Evolutionary conservation across 1,140 invertebrate species (phyloP), one percentile per base, ranked within the genome.

Genomic region (Zaprionus gabonicus): DNA sequence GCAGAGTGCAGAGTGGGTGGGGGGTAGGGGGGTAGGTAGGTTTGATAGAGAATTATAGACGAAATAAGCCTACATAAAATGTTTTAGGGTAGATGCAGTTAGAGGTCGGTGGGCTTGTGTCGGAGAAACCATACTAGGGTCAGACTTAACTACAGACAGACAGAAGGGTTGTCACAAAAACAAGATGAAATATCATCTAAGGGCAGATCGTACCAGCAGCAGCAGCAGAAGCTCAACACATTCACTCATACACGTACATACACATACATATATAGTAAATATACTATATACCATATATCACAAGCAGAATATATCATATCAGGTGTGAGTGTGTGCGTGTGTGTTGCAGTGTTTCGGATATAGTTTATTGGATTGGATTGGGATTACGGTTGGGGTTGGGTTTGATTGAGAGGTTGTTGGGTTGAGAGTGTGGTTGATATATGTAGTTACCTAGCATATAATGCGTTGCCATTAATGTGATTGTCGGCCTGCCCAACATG

Each of bases 401-500:
- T 58, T 58, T 15, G 57, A 1, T 6, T 31, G 17, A 15, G 38
- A n/a, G 38, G 28, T 9, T 36, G 5, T 31, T 28, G 55, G 55
- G 34, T 27, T 56, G 46, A 15, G 41, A 36, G 57, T 64, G 53
- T 67, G 65, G 41, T 76, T 76, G 57, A 63, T 36, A 74, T 65
- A 74, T 65, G 78, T 82, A 84, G 81, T 94, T 96, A 97, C 96
- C 96, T 96, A 97, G 94, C 93, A 96, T 94, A 94, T 95, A 95
- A 93, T 96, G 95, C 93, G 96, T 96, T 85, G 96, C 96, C 92
- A 97, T 95, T 93, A 97, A 94, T 78, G 96, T 97, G 94, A 98
- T 95, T 76, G 97, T 97, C 76, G 97, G 97, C 83, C 97, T 95
- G 92, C 97, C 97, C 90, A 98, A 95, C 95, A 97, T 96, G 93